Evolutionary conservation across 2,113 vertebrate genomes (phyloP).

Genomic region (Scytalopus superciliaris): DNA sequence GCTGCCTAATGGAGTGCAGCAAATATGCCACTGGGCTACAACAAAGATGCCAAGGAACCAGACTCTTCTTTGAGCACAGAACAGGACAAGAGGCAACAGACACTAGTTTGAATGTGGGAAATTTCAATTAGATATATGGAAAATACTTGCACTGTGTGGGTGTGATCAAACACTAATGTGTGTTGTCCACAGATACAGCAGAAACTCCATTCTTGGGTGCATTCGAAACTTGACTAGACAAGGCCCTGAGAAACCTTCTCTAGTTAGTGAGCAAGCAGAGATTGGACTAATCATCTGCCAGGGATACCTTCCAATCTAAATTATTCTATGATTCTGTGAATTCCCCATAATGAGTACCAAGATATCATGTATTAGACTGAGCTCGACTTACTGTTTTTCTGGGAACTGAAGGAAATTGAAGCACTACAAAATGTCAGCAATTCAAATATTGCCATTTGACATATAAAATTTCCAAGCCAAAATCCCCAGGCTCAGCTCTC

Average conservation of each 20-base stretch:
- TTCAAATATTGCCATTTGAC: neutral
- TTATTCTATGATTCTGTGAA: neutral
- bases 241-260: neutral
- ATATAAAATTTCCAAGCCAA: neutral
- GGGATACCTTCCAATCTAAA: neutral
- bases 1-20: neutral
- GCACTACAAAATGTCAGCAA: neutral
- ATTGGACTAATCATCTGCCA: neutral
- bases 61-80: neutral
- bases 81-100: neutral
- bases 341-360: neutral
- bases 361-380: neutral
- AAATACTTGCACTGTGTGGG: neutral
- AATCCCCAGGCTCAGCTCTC: neutral
- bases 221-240: neutral
- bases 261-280: neutral
- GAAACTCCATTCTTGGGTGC: neutral
- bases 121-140: neutral
- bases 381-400: neutral
- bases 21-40: neutral
- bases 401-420: neutral
- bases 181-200: neutral
- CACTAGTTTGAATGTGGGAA: neutral
- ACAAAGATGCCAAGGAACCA: neutral
- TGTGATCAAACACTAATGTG: neutral